Evolutionary conservation across 1,140 invertebrate species (phyloP).

Genomic region (Latrodectus geometricus): DNA sequence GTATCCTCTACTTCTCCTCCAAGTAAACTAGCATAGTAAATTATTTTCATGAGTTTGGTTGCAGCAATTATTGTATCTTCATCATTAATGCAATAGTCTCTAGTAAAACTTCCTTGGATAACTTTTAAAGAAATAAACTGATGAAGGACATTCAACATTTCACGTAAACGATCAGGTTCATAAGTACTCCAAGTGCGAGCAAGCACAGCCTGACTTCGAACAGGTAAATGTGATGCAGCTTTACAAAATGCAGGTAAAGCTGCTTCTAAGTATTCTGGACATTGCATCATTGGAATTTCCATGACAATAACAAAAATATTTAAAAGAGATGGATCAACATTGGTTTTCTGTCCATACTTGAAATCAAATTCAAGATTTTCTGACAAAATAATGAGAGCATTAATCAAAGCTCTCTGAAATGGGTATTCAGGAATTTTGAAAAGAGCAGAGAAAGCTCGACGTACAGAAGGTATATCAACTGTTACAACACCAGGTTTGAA

Average conservation of each 20-base stretch:
- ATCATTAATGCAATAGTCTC: conserved; percentile 84
- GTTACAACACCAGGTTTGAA: conserved; percentile 64
- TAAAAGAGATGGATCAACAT: conserved; percentile 72
- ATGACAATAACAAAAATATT: conserved; percentile 89
- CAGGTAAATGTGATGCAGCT: conserved; percentile 78
- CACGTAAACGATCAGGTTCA: conserved; percentile 77
- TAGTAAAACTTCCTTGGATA: conserved; percentile 80
- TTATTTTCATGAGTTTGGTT: conserved; percentile 75
- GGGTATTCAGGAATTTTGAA: conserved; percentile 71
- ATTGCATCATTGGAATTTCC: conserved; percentile 85
- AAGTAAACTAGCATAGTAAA: conserved; percentile 90
- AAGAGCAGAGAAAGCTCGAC: conserved; percentile 76
- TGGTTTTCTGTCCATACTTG: conserved; percentile 72
- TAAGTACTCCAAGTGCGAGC: conserved; percentile 83
- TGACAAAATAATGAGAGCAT: conserved; percentile 80
- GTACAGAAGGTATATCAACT: conserved; percentile 73
- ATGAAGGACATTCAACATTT: conserved; percentile 83
- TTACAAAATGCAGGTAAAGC: conserved; percentile 85
- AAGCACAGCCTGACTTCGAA: conserved; percentile 83
- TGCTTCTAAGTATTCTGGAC: conserved; percentile 83
- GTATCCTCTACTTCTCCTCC: conserved; percentile 75
- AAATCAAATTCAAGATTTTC: conserved; percentile 81
- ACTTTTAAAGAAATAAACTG: conserved; percentile 85
- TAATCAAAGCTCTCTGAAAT: conserved; percentile 82
- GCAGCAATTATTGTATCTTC: conserved; percentile 80